Conservation (phyloP, 2,797 vertebrate genomes). For the Pseudochirops corinnae region DNA sequence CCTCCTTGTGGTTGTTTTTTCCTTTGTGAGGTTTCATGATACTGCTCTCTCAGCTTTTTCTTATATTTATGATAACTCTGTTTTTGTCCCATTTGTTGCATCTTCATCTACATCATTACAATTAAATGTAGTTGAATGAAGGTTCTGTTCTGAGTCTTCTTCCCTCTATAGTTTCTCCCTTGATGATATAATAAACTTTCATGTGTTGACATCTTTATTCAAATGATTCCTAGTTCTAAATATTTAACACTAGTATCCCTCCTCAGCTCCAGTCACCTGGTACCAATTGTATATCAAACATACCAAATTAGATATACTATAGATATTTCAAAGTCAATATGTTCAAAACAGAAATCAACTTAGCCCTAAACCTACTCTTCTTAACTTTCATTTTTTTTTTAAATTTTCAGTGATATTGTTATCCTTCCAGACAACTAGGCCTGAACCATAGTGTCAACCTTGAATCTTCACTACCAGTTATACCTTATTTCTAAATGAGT, state of each 20-base stretch:
- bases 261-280: not conserved
- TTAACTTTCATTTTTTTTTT: not conserved
- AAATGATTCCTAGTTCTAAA: not conserved
- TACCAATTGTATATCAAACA: not conserved
- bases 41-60: not conserved
- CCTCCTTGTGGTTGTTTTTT: not conserved
- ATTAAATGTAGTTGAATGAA: not conserved
- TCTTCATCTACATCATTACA: no score
- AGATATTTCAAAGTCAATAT: not conserved
- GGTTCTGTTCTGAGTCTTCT: not conserved
- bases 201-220: not conserved
- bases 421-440: not conserved
- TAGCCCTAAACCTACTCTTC: not conserved
- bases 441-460: not conserved
- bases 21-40: not conserved
- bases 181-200: not conserved
- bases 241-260: not conserved
- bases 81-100: no score
- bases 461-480: not conserved
- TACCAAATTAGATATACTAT: not conserved
- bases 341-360: not conserved
- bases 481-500: not conserved
- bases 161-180: not conserved
- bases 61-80: not conserved
- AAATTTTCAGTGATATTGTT: not conserved